Percentiles rank a stretch among this genome's conserved stretches.
phyloP scores from a whole-genome alignment of 2,888 invertebrate species.

The Scrobipalpa costella region DNA sequence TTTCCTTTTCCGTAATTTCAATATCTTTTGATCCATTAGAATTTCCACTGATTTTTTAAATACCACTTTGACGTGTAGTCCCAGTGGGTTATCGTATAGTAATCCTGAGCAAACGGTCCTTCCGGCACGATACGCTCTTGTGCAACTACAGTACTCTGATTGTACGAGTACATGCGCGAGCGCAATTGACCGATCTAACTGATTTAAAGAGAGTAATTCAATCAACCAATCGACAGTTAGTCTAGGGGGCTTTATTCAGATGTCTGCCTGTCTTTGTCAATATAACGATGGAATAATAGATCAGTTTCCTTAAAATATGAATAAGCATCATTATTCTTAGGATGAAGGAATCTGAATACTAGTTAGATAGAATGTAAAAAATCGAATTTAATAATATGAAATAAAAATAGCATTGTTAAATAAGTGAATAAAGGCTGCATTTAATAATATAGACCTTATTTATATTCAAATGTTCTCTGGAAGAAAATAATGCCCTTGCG shows the following conservation, averaged over 20 bases:
- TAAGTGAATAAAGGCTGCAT: too few species aligned
- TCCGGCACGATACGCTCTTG: constrained; percentile 68
- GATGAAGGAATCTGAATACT: too few species aligned
- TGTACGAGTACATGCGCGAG: constrained; percentile 38
- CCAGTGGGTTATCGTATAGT: constrained; percentile 56
- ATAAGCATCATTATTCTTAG: too few species aligned
- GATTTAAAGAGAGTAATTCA: constrained; percentile 52
- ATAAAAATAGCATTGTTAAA: too few species aligned
- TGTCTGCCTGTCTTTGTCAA: neutral
- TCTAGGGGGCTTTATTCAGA: neutral
- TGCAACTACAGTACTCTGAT: constrained; percentile 47
- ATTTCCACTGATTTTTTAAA: neutral
- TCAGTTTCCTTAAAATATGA: too few species aligned
- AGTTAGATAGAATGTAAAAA: too few species aligned
- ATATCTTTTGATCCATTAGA: neutral
- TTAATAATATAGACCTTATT: too few species aligned
- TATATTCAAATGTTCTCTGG: too few species aligned
- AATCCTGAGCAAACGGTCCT: constrained; percentile 67
- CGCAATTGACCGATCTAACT: constrained; percentile 64
- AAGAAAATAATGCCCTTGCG: too few species aligned
- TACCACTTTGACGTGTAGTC: constrained; percentile 32
- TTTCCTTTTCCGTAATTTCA: neutral
- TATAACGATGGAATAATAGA: too few species aligned
- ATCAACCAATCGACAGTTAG: constrained; percentile 66
- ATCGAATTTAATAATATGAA: too few species aligned